Percentiles rank a stretch among this genome's conserved stretches.
Conservation (phyloP, 2,113 vertebrate species). For the Nipponia nippon region DNA sequence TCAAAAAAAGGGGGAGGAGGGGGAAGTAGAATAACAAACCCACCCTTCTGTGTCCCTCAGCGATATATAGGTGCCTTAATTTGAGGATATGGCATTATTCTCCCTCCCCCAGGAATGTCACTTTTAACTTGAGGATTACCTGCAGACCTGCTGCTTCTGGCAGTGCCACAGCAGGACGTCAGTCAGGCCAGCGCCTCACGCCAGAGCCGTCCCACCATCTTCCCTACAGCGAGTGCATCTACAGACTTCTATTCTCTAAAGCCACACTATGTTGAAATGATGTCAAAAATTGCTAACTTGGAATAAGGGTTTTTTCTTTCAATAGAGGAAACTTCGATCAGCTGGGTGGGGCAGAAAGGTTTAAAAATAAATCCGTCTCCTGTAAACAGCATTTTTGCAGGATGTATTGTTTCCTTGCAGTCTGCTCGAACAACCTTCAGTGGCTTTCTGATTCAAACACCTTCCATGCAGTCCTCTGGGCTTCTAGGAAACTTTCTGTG, state of each 20-base stretch:
- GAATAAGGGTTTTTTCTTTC: background rate
- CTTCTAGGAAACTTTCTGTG: background rate
- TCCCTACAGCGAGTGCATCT: background rate
- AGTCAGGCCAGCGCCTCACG: fast-evolving
- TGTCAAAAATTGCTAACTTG: background rate
- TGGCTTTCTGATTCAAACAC: background rate
- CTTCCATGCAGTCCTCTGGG: background rate
- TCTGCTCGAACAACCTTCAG: background rate
- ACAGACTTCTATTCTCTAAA: background rate
- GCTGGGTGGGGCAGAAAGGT: background rate
- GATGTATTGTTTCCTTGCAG: background rate
- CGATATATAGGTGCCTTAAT: background rate
- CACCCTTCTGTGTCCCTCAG: background rate
- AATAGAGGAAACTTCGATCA: background rate
- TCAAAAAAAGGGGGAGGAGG: background rate
- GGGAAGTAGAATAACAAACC: background rate
- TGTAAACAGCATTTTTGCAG: background rate
- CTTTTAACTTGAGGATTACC: background rate
- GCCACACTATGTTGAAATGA: background rate
- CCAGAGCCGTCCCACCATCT: background rate
- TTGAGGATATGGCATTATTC: background rate
- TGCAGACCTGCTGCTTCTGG: background rate
- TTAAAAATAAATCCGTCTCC: background rate
- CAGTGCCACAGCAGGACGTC: background rate
- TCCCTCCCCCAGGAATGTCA: background rate